phyloP scores from a whole-genome alignment of 2,888 invertebrate species.

The Tetranychus piercei region DNA sequence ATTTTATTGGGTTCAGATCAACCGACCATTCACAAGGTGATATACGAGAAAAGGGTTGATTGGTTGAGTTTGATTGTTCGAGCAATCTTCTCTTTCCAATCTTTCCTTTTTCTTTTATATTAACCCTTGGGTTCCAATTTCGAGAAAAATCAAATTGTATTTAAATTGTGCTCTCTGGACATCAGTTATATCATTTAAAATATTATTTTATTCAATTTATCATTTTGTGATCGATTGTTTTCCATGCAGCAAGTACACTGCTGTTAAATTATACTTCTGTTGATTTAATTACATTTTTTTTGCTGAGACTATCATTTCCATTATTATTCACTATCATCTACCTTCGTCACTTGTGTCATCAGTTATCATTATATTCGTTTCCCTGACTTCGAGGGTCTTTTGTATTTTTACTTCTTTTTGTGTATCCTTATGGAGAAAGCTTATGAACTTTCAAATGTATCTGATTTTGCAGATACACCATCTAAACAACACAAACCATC shows the following conservation, averaged over 20 bases:
- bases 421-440: slow-evolving; percentile 2
- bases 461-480: slow-evolving; percentile 6
- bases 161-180: neutral
- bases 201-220: no score
- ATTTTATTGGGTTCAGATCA: no score
- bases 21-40: neutral
- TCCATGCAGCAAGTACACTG: no score
- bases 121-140: neutral
- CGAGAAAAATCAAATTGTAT: neutral
- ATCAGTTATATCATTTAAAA: neutral
- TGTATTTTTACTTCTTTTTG: neutral
- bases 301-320: neutral
- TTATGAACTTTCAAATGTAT: slow-evolving; percentile 9
- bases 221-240: no score
- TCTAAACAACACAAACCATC: neutral
- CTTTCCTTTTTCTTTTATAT: neutral
- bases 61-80: neutral
- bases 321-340: neutral
- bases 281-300: neutral
- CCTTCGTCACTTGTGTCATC: neutral
- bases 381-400: neutral
- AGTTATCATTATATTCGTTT: neutral
- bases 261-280: neutral
- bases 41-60: neutral
- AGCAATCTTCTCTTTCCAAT: neutral